Evolutionary conservation across 2,888 invertebrate genomes (phyloP).

Genomic region (Heliconius erato): DNA sequence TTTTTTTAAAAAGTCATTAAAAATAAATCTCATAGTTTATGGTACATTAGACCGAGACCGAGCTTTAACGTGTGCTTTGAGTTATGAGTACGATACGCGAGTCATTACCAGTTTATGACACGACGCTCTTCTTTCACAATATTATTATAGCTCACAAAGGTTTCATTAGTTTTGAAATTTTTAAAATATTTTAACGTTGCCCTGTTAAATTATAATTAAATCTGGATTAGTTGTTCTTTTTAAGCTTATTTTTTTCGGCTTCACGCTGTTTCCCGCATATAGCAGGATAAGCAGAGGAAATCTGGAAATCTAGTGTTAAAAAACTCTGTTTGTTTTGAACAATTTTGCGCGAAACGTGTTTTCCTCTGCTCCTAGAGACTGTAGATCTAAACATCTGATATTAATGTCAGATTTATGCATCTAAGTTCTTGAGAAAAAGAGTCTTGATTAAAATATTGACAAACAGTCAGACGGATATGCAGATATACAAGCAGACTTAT

Average conservation of each 20-base stretch:
- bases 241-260: background rate
- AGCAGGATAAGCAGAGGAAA: too few relatives aligned
- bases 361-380: too few relatives aligned
- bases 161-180: slow-evolving; percentile 16
- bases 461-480: too few relatives aligned
- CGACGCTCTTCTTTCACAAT: slow-evolving; percentile 6
- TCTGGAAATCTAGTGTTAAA: too few relatives aligned
- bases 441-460: too few relatives aligned
- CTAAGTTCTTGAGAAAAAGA: too few relatives aligned
- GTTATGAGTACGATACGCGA: slow-evolving; percentile 26
- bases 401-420: too few relatives aligned
- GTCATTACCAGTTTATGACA: slow-evolving; percentile 29
- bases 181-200: background rate
- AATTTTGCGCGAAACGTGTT: too few relatives aligned
- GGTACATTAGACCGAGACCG: slow-evolving; percentile 27
- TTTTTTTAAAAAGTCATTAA: background rate
- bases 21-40: slow-evolving; percentile 14
- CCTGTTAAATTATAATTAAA: background rate
- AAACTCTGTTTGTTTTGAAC: too few relatives aligned
- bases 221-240: background rate
- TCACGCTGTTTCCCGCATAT: too few relatives aligned
- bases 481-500: too few relatives aligned
- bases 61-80: slow-evolving; percentile 32
- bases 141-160: slow-evolving; percentile 16
- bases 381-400: too few relatives aligned